Percentiles rank a stretch among this genome's conserved stretches.
Conservation (phyloP, 2,113 vertebrate genomes). For the Sprattus sprattus region DNA sequence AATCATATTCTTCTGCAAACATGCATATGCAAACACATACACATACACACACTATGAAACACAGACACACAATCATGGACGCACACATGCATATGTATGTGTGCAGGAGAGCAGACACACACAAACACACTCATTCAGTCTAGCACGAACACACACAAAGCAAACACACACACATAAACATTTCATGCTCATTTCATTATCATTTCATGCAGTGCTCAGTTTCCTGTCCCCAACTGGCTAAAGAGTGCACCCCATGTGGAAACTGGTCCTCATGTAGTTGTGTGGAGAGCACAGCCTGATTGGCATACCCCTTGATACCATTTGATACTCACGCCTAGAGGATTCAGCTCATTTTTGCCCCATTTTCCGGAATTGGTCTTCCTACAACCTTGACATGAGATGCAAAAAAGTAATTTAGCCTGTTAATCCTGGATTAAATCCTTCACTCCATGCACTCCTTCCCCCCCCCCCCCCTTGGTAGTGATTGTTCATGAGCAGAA, state of each 20-base stretch:
- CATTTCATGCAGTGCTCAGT: neutral
- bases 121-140: no score
- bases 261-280: neutral
- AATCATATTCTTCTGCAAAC: no score
- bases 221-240: neutral
- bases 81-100: no score
- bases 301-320: neutral
- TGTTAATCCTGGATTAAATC: no score
- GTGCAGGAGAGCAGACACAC: no score
- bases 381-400: neutral
- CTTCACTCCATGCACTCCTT: no score
- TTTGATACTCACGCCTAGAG: neutral
- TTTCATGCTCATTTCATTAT: neutral
- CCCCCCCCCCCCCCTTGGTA: no score
- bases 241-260: neutral
- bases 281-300: neutral
- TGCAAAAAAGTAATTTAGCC: neutral
- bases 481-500: no score
- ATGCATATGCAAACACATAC: no score
- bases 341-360: neutral
- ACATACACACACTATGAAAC: no score
- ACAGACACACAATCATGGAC: no score
- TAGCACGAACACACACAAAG: neutral
- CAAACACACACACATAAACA: neutral
- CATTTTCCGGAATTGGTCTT: neutral